Base-by-base conservation (phyloP, 2,888 invertebrate genomes). In the Gnatocerus cornutus region DNA sequence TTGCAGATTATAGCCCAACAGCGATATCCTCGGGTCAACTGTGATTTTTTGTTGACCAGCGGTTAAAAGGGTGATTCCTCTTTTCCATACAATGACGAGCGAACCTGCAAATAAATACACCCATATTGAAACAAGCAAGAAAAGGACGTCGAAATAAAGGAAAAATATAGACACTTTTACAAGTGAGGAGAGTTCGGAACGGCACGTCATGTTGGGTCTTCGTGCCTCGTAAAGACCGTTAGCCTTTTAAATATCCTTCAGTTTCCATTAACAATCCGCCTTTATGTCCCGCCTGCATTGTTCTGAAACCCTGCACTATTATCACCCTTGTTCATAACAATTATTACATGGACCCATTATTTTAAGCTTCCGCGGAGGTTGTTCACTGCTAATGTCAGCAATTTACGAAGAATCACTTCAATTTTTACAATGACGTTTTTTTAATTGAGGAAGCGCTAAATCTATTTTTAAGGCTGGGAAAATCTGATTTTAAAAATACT, bases 31-130 rank as follows among this genome's bases (percentile, higher is more conserved):
- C 2, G 84, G 80, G 77, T 88, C 88, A 67, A 87, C 81, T 12
- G 87, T 86, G 71, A 88, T 87, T 82, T 87, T 87, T 69, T 87
- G 85, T 68, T 85, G 85, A 33, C 87, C 87, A 1, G 88, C 88
- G 61, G 87, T 87, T 37, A 88, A 79, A 27, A 88, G 85, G 1
- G 87, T 84, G 43, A 84, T 82, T 8, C 88, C 88, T 72, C 87
- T 82, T 69, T 88, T 84, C 88, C 88, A 88, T 33, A 88, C 85
- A 55, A 88, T 82, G 66, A 88, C 87, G 74, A 86, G 87, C 4
- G 84, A 83, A 65, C 87, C 88, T 88, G 84, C 0, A 84, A 83
- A 30, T 62, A 67, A 43, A 39, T 30, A 55, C 9, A 21, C 29
- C 14, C 21, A n/a, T 33, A 33, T 33, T 33, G 33, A 21, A 21